Evolutionary conservation across 2,113 vertebrate genomes (phyloP), one percentile per base, ranked within the genome.

Genomic region (Anser cygnoides): DNA sequence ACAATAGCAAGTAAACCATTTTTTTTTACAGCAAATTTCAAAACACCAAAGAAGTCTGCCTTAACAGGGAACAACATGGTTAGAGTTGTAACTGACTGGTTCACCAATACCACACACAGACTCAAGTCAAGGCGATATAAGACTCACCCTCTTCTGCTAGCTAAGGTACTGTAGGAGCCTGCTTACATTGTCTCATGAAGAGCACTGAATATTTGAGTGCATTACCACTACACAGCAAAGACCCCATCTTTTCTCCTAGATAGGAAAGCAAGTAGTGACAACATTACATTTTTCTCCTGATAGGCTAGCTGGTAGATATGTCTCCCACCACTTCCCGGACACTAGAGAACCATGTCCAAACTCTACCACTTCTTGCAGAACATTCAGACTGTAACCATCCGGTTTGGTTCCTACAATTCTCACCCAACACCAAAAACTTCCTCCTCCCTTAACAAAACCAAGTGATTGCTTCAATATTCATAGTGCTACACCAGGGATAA

Each of bases 241-340:
- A 11, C 5, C 12, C 83, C 4, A n/a, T 9, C 20, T 90, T 17
- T 59, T 31, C 25, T 78, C 20, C 57, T 18, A 8, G 65, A 0
- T 21, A 2, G 13, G 7, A 76, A 92, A 87, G 15, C 5, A 44
- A 52, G 31, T 5, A 35, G 5, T 21, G 71, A 31, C 4, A 82
- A 15, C 5, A 17, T 7, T 6, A 13, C 2, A 2, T 31, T 70
- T 84, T 72, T 41, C 41, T 82, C 23, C 44, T 9, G 2, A 19
- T n/a, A 55, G 1, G 2, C 26, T 31, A 18, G 10, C 6, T 58
- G 39, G 39, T 13, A 1, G n/a, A 46, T 28, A 31, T 1, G 8
- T 19, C 9, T 67, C 9, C 12, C 4, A 22, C 18, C 25, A n/a
- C 37, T 13, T 7, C 39, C 39, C 18, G 31, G 11, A 25, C 72